These are phyloP conservation scores for Halcyon badia DNA, from an alignment of 2,797 vertebrate species.

Conservation along the genomic window DNA sequence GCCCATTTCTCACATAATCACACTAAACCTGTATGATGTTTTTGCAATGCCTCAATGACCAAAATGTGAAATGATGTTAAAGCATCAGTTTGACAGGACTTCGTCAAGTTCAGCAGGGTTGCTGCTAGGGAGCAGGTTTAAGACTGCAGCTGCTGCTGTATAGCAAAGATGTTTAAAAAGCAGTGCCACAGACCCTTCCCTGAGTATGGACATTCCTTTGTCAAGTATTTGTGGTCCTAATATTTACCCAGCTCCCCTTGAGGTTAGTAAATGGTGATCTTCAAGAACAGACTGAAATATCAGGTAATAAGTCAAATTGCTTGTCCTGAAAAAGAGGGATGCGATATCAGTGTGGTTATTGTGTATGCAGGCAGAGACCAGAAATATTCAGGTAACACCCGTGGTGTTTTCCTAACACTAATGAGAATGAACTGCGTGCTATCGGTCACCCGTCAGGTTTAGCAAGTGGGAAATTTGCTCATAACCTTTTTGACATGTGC, in stretches of 20 bases:
- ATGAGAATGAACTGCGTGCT: neutral
- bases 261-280: neutral
- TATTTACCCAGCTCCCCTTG: neutral
- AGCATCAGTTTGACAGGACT: neutral
- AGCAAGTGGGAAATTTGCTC: neutral
- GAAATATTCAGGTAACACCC: neutral
- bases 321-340: neutral
- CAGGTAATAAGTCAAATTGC: neutral
- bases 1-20: neutral
- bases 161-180: neutral
- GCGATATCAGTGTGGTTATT: neutral
- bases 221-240: neutral
- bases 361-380: neutral
- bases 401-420: neutral
- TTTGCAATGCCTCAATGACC: neutral
- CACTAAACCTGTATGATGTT: neutral
- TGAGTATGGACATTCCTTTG: neutral
- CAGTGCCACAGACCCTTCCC: neutral
- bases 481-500: neutral
- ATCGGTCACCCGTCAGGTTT: neutral
- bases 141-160: neutral
- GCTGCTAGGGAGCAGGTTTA: neutral
- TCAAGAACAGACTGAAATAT: neutral
- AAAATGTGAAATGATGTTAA: neutral
- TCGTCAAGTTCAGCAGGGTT: fast-evolving